Base-by-base conservation (phyloP, 2,888 invertebrate genomes). In the Cerastis rubricosa region DNA sequence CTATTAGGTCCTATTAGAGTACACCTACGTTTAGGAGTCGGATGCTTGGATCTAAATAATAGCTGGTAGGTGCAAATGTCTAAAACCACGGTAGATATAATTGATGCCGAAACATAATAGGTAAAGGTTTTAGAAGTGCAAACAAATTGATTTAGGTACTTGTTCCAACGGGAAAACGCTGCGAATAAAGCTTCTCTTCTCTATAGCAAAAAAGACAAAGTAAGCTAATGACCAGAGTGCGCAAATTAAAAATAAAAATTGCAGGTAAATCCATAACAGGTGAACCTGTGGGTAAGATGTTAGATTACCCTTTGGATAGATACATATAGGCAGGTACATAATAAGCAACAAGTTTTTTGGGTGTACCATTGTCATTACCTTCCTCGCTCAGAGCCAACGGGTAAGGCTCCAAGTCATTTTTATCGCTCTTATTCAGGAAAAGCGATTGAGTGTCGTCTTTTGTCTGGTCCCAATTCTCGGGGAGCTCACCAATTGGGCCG, bases 401-500 rank as follows among this genome's bases (percentile, higher is more conserved):
- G 89, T 97, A 97, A 54, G 97, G 97, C 91, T 96, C 97, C 90
- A 97, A 90, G 90, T 97, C 97, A 90, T 97, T 97, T 93, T 97
- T 97, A 91, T 97, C 97, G 89, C 96, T 97, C 91, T 97, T 97
- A 92, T 97, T 97, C 90, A 96, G 93, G 91, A 97, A 97, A 84
- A 97, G 92, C 63, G 97, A 97, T 86, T 96, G 96, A 59, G 94
- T 95, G 90, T 97, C 96, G 85, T 97, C 97, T 93, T 97, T 97
- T 72, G 97, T 95, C 92, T 97, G 96, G 91, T 97, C 97, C 97
- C 97, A 97, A 91, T 96, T 96, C 90, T 97, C 96, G 78, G 97
- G 96, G 83, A 97, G 92, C 89, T 97, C 97, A 88, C 94, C 95
- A 85, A 95, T 94, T 84, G 95, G 91, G 87, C 94, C 94, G 87